Conservation (phyloP, 2,113 vertebrate species). For the Malurus elegans region DNA sequence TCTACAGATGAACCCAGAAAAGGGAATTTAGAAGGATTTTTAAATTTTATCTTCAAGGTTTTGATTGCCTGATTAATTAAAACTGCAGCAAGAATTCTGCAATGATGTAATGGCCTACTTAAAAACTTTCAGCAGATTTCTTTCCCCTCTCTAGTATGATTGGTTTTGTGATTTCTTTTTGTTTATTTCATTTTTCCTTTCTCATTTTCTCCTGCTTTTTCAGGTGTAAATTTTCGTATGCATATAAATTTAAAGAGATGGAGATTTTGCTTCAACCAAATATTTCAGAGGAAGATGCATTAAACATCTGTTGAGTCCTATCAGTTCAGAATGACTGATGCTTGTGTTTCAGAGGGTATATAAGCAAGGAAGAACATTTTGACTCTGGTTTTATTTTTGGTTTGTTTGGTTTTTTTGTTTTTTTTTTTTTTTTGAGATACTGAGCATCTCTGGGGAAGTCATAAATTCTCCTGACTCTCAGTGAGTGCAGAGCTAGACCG, state of each 20-base stretch:
- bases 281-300: background rate
- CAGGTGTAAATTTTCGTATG: background rate
- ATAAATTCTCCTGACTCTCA: background rate
- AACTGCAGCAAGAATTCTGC: background rate
- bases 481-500: background rate
- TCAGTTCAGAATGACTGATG: background rate
- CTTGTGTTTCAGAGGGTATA: background rate
- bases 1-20: background rate
- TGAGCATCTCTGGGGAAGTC: background rate
- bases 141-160: background rate
- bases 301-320: background rate
- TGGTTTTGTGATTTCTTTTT: background rate
- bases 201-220: background rate
- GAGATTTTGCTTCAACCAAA: accelerated
- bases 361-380: background rate
- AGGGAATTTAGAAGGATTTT: background rate
- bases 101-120: background rate
- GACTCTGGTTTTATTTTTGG: background rate
- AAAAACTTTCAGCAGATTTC: background rate
- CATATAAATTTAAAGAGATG: background rate
- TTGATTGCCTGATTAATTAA: background rate
- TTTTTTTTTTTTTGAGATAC: background rate
- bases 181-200: background rate
- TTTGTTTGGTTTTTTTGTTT: background rate
- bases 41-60: background rate